Percentiles rank a stretch among this genome's conserved stretches.
Evolutionary conservation across 2,797 vertebrate species (phyloP).

Genomic region (Apogon hyalosoma): DNA sequence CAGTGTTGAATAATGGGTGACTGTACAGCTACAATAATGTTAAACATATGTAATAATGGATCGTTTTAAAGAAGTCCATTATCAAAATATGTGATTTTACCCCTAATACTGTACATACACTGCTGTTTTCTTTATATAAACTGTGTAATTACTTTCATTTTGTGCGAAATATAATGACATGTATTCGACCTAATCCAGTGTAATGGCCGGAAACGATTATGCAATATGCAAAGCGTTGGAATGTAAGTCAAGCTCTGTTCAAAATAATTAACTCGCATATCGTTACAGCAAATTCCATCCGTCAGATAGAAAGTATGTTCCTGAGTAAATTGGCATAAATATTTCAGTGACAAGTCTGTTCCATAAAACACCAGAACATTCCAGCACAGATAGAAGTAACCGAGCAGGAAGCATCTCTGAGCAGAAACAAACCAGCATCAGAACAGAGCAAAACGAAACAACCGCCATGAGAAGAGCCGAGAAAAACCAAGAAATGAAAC

Average conservation of each 20-base stretch:
- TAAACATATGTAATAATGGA: too few relatives aligned
- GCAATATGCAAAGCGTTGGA: constrained; percentile 38
- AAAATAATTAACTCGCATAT: background rate
- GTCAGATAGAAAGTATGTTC: too few relatives aligned
- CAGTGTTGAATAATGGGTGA: too few relatives aligned
- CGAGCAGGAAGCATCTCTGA: constrained; percentile 23
- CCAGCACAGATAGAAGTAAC: constrained; percentile 35
- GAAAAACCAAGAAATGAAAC: background rate
- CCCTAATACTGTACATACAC: too few relatives aligned
- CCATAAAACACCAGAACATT: constrained; percentile 70
- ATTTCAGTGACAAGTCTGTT: background rate
- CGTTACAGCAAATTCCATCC: too few relatives aligned
- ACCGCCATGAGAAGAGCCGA: background rate
- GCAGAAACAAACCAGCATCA: background rate
- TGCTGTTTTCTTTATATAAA: background rate
- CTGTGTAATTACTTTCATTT: background rate
- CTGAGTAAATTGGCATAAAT: too few relatives aligned
- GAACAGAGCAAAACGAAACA: constrained; percentile 56
- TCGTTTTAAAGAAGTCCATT: too few relatives aligned
- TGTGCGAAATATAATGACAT: constrained; percentile 11
- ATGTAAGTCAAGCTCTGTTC: background rate
- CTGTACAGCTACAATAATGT: too few relatives aligned
- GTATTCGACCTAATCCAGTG: constrained; percentile 36
- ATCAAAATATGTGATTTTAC: too few relatives aligned
- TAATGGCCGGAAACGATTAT: constrained; percentile 53